Evolutionary conservation across 2,797 vertebrate genomes (phyloP), one percentile per base, ranked within the genome.

Genomic region (Sphenopsis melanotis): DNA sequence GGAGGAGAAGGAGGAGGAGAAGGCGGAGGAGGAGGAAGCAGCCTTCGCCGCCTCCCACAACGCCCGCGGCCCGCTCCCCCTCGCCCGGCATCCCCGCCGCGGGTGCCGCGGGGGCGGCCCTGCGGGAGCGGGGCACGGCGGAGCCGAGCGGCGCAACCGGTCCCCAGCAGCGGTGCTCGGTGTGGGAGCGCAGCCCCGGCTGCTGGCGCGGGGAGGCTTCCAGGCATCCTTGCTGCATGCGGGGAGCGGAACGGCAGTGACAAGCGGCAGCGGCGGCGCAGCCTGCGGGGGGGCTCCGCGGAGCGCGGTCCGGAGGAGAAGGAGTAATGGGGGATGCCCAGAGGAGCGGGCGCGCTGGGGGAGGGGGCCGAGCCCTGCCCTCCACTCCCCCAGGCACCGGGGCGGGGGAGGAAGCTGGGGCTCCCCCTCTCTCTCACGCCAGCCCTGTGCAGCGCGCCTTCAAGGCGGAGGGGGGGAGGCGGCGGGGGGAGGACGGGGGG

Each of bases 381-480:
- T 94, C 76, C 64, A 42, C 77, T 78, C 47, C 78, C 89, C 83
- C 72, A 32, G 85, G 84, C 94, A 64, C 70, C 46, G 66, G 87
- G 85, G 93, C 92, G 88, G 89, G 86, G 56, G 69, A 94, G 91
- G 86, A 93, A 90, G 79, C 92, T 81, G 90, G 88, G 91, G 93
- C 96, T 94, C 96, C 93, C 90, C 74, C 85, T 87, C 93, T 85
- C 92, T 93, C 92, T 83, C 86, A 78, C 69, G 95, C 96, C 94
- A 97, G 96, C 95, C 95, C 95, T 75, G 96, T 93, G 95, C 94
- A 96, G 96, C 89, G 96, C 89, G 96, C 89, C 81, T 96, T 93
- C 89, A 53, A 72, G 86, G 82, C 64, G 44, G n/a, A 47, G 17
- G 44, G 63, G 56, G 63, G 63, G 63, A 47, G 71, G 44, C 64